A percentile compares a stretch with the other conserved stretches of the same genome.
These are phyloP conservation scores for Rhagonycha lutea DNA, from an alignment of 2,888 invertebrate species.

Conservation along the genomic window DNA sequence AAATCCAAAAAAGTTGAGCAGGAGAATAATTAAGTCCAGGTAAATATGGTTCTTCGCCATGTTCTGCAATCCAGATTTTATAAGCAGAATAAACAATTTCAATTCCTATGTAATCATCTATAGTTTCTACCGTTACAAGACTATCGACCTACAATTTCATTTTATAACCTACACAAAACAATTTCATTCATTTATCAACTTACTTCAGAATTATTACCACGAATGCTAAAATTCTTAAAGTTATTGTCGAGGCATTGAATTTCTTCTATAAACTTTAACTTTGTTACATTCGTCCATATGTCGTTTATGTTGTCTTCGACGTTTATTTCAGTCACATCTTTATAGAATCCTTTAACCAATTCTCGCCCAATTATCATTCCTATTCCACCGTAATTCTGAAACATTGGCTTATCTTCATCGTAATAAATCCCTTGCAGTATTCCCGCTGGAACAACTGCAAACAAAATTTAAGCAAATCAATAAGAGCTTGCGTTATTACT, in stretches of 20 bases:
- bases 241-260: neutral
- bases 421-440: constrained; percentile 40
- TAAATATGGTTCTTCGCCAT: constrained; percentile 61
- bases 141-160: neutral
- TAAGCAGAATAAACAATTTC: constrained; percentile 86
- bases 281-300: neutral
- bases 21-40: constrained; percentile 65
- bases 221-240: neutral
- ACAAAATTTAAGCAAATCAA: constrained; percentile 7
- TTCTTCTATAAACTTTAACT: neutral
- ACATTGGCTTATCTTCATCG: constrained; percentile 37
- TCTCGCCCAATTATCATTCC: constrained; percentile 47
- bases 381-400: constrained; percentile 44
- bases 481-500: neutral
- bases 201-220: neutral
- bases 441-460: constrained; percentile 42
- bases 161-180: neutral
- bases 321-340: neutral
- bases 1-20: constrained; percentile 19
- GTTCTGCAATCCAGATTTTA: constrained; percentile 67
- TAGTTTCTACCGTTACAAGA: constrained; percentile 68
- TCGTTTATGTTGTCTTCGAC: neutral
- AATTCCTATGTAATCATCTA: constrained; percentile 19
- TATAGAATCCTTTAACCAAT: constrained; percentile 28
- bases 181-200: neutral